Evolutionary conservation across 2,888 invertebrate genomes (phyloP).

Genomic region (Coelogynopora nodosa): DNA sequence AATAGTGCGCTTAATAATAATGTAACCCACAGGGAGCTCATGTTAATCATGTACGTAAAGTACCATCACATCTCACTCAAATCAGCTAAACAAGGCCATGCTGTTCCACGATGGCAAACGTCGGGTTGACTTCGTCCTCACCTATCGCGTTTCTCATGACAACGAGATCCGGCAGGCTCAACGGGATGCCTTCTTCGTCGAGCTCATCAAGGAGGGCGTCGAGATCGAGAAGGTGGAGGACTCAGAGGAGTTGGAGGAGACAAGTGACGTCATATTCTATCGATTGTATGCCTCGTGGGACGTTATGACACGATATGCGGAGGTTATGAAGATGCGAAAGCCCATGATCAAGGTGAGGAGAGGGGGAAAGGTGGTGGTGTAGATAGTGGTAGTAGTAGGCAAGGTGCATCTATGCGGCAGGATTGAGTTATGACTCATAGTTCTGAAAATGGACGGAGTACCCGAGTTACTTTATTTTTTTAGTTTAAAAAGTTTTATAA

Average conservation of each 20-base stretch:
- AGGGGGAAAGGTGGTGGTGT: no score
- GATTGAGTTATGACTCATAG: no score
- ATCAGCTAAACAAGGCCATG: conserved; percentile 32
- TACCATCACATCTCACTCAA: no score
- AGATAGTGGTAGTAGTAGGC: no score
- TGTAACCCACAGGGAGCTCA: no score
- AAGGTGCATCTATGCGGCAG: no score
- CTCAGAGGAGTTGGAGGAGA: background rate
- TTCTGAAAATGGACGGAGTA: no score
- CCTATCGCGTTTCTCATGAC: background rate
- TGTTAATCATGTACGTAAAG: no score
- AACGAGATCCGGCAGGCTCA: background rate
- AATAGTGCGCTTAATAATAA: no score
- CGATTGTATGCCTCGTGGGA: conserved; percentile 26
- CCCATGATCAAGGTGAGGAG: conserved; percentile 32
- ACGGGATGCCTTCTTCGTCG: background rate
- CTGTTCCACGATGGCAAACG: conserved; percentile 22
- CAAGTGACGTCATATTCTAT: background rate
- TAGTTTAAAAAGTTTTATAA: no score
- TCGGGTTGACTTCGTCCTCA: conserved; percentile 17
- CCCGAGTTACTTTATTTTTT: no score
- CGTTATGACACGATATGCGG: conserved; percentile 18
- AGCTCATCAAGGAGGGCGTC: conserved; percentile 29
- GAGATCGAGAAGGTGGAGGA: background rate
- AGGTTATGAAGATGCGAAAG: conserved; percentile 35